Percentiles rank a stretch among this genome's conserved stretches.
These are phyloP conservation scores for Porites divaricata DNA, from an alignment of 92 coral and sea anemone genomes.

Conservation along the genomic window DNA sequence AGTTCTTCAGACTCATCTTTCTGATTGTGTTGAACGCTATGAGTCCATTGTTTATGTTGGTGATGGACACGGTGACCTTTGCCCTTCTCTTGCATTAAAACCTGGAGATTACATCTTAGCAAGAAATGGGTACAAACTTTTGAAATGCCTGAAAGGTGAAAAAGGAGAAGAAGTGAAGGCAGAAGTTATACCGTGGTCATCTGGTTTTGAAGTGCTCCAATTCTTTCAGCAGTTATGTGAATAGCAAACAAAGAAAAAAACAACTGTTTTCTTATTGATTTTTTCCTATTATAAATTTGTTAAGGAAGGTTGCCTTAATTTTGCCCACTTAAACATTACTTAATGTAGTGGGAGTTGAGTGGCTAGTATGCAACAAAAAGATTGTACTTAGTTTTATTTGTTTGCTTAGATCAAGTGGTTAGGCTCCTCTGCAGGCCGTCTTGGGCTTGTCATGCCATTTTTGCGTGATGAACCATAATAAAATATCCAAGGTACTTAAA, in stretches of 20 bases:
- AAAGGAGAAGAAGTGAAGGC: constrained; percentile 51
- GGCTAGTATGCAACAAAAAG: too few relatives aligned
- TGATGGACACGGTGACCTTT: constrained; percentile 92
- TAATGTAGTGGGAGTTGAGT: too few relatives aligned
- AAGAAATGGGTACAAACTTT: constrained; percentile 77
- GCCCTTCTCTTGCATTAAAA: constrained; percentile 74
- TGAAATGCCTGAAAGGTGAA: constrained; percentile 55
- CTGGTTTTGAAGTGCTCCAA: constrained; percentile 85
- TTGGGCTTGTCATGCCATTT: too few relatives aligned
- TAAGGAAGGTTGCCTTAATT: too few relatives aligned
- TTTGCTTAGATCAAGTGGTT: too few relatives aligned
- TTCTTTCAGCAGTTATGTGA: constrained; percentile 60
- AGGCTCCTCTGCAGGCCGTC: too few relatives aligned
- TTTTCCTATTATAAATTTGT: background rate
- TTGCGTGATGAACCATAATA: too few relatives aligned
- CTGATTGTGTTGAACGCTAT: constrained; percentile 44
- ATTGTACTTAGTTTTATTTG: too few relatives aligned
- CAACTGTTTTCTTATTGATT: background rate
- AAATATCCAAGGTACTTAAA: too few relatives aligned
- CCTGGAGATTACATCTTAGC: constrained; percentile 74
- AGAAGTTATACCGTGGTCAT: constrained; percentile 79
- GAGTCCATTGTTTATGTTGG: constrained; percentile 85
- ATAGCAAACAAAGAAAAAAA: background rate
- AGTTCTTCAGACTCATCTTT: constrained; percentile 63
- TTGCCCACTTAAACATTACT: too few relatives aligned